Percentiles rank a stretch among this genome's conserved stretches.
These are phyloP conservation scores for Drosophila jambulina DNA, from an alignment of 1,140 invertebrate genomes.

Conservation along the genomic window DNA sequence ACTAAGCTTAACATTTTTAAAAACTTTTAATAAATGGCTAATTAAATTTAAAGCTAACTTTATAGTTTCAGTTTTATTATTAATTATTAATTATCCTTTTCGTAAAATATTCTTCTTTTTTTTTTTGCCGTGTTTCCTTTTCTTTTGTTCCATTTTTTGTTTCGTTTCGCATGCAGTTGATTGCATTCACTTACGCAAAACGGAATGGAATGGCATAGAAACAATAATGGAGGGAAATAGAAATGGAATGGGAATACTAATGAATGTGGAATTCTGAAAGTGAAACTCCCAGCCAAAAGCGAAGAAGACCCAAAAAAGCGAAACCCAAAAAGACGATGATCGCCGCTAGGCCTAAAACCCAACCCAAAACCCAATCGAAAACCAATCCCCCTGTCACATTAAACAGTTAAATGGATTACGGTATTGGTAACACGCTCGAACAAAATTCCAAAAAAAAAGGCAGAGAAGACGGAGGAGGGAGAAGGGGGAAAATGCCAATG, in stretches of 20 bases:
- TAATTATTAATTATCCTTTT: background rate
- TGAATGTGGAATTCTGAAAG: conserved; percentile 59
- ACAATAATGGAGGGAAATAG: background rate
- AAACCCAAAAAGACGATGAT: conserved; percentile 5
- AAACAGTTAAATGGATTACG: conserved; percentile 81
- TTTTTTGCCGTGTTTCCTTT: conserved; percentile 6
- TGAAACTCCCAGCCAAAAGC: conserved; percentile 19
- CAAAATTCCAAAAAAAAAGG: conserved; percentile 28
- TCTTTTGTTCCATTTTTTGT: conserved; percentile 9
- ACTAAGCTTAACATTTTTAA: background rate
- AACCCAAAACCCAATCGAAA: conserved; percentile 27
- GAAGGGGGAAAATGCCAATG: conserved; percentile 18
- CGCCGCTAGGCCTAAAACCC: conserved; percentile 37
- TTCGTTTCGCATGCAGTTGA: conserved; percentile 15
- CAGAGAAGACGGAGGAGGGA: background rate
- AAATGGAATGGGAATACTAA: conserved; percentile 19
- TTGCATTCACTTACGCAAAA: conserved; percentile 42
- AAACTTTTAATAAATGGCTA: fast-evolving
- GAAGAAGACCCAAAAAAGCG: conserved; percentile 13
- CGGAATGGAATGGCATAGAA: conserved; percentile 15
- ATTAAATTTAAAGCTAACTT: background rate
- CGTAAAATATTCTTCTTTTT: background rate
- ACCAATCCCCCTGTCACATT: conserved; percentile 26
- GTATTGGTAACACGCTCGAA: conserved; percentile 63
- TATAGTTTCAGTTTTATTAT: too few relatives aligned